Evolutionary conservation across 2,888 invertebrate species (phyloP).

Genomic region (Thumatha senex): DNA sequence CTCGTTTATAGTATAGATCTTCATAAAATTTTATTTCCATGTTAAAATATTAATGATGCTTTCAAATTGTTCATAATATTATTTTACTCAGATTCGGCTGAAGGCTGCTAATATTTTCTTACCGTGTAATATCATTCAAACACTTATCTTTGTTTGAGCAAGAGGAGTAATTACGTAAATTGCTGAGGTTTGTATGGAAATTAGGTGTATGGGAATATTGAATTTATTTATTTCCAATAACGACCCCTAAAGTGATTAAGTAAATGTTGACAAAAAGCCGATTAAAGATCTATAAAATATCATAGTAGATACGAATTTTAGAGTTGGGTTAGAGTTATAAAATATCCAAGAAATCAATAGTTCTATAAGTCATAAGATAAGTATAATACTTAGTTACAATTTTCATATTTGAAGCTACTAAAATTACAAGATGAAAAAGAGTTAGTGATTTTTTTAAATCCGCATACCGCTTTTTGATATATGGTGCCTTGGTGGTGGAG

Average conservation of each 20-base stretch:
- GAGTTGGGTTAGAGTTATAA: no score
- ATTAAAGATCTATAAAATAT: slow-evolving; percentile 33
- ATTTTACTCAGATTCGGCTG: slow-evolving; percentile 14
- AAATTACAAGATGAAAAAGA: no score
- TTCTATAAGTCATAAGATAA: no score
- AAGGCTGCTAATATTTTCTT: slow-evolving; percentile 22
- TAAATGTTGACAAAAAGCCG: slow-evolving; percentile 8
- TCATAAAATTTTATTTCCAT: slow-evolving; percentile 8
- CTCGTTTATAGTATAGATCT: no score
- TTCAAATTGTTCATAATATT: slow-evolving; percentile 4
- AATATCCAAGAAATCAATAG: no score
- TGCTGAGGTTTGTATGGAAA: slow-evolving; percentile 24
- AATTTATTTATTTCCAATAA: slow-evolving; percentile 16
- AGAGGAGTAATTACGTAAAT: slow-evolving; percentile 37
- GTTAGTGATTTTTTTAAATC: no score
- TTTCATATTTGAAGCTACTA: no score
- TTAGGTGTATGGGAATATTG: slow-evolving; percentile 8
- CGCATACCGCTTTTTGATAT: slow-evolving; percentile 58
- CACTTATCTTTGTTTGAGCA: slow-evolving; percentile 34
- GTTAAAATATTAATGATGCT: slow-evolving; percentile 11
- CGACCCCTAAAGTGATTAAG: slow-evolving; percentile 38
- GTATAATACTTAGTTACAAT: no score
- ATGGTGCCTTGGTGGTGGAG: slow-evolving; percentile 64
- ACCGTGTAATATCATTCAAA: slow-evolving; percentile 12
- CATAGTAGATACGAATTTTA: background rate